Evolutionary conservation across 2,113 vertebrate genomes (phyloP).

Genomic region (Microtus montanus): DNA sequence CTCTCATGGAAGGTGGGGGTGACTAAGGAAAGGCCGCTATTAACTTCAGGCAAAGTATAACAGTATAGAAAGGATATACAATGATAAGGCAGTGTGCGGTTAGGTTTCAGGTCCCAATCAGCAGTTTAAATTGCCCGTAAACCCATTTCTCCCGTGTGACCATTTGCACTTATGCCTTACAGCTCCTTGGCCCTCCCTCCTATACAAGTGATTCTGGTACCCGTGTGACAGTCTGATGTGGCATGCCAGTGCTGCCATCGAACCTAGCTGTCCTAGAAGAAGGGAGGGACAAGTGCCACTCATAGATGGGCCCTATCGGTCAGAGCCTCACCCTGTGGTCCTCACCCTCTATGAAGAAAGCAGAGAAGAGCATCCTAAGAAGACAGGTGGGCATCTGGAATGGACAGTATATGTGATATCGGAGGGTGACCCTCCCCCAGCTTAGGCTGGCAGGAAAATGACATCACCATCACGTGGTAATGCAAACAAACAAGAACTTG

Average conservation of each 20-base stretch:
- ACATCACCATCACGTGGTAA: not conserved
- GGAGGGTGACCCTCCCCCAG: not conserved
- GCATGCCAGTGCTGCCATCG: not conserved
- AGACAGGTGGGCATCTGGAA: not conserved
- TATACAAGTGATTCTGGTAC: not conserved
- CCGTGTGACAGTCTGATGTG: not conserved
- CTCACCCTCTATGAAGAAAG: not conserved
- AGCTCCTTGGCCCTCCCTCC: too few species aligned
- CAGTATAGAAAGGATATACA: not conserved
- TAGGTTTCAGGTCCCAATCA: not conserved
- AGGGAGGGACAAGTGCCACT: not conserved
- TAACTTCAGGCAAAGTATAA: not conserved
- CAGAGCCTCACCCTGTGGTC: too few species aligned
- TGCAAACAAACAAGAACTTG: not conserved
- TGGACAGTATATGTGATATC: not conserved
- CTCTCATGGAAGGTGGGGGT: not conserved
- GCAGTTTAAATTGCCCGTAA: not conserved
- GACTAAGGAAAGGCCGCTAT: not conserved
- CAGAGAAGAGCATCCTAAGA: not conserved
- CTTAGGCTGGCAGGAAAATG: not conserved
- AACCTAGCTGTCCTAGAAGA: not conserved
- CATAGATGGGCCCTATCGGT: not conserved
- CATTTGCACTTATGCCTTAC: not conserved
- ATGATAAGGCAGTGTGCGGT: rapidly evolving
- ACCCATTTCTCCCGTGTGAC: not conserved